Base-by-base conservation (phyloP, 2,113 vertebrate genomes). In the Pomatostomus ruficeps region DNA sequence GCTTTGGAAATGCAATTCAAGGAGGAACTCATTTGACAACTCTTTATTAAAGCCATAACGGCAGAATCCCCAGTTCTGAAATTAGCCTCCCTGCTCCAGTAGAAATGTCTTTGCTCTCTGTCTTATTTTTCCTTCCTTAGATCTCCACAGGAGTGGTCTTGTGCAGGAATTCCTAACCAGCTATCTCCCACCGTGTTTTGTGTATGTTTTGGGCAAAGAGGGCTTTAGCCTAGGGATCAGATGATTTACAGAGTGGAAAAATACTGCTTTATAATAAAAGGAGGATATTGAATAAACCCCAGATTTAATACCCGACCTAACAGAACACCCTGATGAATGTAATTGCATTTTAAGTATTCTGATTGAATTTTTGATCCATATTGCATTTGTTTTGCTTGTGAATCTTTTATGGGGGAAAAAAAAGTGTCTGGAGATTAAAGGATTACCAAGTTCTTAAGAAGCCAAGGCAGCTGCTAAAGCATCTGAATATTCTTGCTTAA, bases 321-420 rank as follows among this genome's bases (percentile, higher is more conserved):
- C 97, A 98, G 97, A 98, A 97, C 97, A 97, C 97, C 91, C 98
- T 97, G 98, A 98, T 98, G 98, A 98, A 98, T 98, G 98, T 98
- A 98, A 98, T 98, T 98, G 97, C 97, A 98, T 98, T 98, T 98
- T 98, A 98, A 98, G 97, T 96, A 97, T 98, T 98, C 96, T 98
- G 98, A 98, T 98, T 98, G 98, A 98, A 97, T 98, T 98, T 98
- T 98, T 98, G 96, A 98, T 98, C 98, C 97, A 97, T 98, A 97
- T 97, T 98, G 98, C 97, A 96, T 98, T 98, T 98, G 98, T 98
- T 98, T 98, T 98, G 97, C 97, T 97, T 97, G 94, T 98, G 97
- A 98, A 97, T 98, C 97, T 97, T 98, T 97, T 98, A 98, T 97
- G 95, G 52, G 95, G 7, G 38, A 48, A 96, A 95, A 95, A 98